Conservation (phyloP, 2,797 vertebrate genomes). For the Chloroceryle amazona region DNA sequence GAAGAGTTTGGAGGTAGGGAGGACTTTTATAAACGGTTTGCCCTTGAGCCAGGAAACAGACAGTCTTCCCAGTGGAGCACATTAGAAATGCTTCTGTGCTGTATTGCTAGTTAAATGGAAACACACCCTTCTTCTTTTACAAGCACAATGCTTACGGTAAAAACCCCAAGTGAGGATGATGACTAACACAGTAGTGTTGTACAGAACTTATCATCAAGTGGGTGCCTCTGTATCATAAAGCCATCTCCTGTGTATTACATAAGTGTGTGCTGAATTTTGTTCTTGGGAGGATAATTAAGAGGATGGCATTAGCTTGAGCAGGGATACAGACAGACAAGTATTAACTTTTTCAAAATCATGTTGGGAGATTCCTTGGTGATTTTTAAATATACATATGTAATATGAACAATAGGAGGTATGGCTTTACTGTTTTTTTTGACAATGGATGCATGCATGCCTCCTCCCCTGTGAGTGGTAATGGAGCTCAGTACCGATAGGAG, state of each 20-base stretch:
- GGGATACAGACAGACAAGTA: neutral
- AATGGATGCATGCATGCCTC: neutral
- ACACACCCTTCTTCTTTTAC: slow-evolving; percentile 34
- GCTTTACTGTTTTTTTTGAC: neutral
- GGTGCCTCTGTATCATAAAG: slow-evolving; percentile 43
- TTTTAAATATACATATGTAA: accelerated
- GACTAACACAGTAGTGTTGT: neutral
- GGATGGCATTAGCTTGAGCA: neutral
- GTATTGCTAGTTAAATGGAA: slow-evolving; percentile 5
- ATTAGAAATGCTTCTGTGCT: slow-evolving; percentile 5
- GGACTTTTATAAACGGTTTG: slow-evolving; percentile 7
- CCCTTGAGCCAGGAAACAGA: slow-evolving; percentile 47
- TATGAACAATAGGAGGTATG: accelerated
- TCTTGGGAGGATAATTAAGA: neutral
- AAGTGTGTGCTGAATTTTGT: neutral
- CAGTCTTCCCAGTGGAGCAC: neutral
- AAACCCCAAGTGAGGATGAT: neutral
- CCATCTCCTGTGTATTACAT: neutral
- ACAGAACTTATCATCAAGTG: slow-evolving; percentile 44
- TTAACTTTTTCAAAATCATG: neutral
- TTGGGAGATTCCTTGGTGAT: neutral
- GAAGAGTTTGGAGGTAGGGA: neutral
- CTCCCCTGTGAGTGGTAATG: neutral
- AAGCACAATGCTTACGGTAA: neutral
- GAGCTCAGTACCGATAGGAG: neutral